Evolutionary conservation across 1,140 invertebrate species (phyloP).

Genomic region (Battus philenor): DNA sequence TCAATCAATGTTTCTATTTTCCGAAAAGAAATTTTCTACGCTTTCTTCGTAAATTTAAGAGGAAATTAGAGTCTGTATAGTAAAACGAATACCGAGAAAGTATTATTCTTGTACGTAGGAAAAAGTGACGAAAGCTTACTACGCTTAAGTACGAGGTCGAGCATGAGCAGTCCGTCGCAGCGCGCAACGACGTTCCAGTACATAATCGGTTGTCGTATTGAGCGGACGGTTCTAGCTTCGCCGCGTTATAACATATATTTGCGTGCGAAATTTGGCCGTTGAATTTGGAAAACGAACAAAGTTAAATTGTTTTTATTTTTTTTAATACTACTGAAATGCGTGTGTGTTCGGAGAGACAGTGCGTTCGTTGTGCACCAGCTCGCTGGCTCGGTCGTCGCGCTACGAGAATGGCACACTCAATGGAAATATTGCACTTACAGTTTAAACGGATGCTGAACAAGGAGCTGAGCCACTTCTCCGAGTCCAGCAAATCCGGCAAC

Average conservation of each 20-base stretch:
- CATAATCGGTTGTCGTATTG: background rate
- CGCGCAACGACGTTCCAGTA: constrained; percentile 21
- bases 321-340: constrained; percentile 54
- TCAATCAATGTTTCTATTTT: no score
- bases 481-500: constrained; percentile 98
- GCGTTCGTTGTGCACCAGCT: constrained; percentile 44
- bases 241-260: constrained; percentile 17
- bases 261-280: constrained; percentile 21
- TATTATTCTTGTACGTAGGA: constrained; percentile 44
- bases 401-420: constrained; percentile 57
- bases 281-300: no score
- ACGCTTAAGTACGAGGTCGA: constrained; percentile 39
- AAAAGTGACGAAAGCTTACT: constrained; percentile 30
- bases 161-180: no score
- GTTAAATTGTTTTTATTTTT: constrained; percentile 22
- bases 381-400: constrained; percentile 56
- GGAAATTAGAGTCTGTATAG: constrained; percentile 27
- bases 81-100: constrained; percentile 43
- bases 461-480: constrained; percentile 98
- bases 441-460: constrained; percentile 99
- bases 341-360: constrained; percentile 56
- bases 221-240: constrained; percentile 16
- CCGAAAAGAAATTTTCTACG: no score
- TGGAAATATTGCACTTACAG: constrained; percentile 81
- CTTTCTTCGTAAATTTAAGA: constrained; percentile 19